Evolutionary conservation across 2,113 vertebrate genomes (phyloP), one percentile per base, ranked within the genome.

Genomic region (Macquaria ambigua): DNA sequence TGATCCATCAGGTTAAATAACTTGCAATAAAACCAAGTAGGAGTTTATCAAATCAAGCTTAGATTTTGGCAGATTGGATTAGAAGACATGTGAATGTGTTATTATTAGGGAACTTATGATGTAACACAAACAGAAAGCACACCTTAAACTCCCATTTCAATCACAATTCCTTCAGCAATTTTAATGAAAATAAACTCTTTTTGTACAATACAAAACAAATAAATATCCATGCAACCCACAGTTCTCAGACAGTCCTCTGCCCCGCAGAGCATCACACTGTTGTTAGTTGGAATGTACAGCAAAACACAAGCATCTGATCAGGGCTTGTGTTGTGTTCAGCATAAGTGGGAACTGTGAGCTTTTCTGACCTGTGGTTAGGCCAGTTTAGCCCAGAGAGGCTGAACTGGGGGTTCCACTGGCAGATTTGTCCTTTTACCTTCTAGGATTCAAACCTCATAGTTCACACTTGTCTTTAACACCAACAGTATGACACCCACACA

Each of bases 161-260:
- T 83, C 74, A 75, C 70, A 87, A 83, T 37, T 68, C 79, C 77
- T 83, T 90, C 39, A 78, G 58, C 69, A 80, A 62, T 85, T 92
- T 92, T 92, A 92, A 83, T 91, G 86, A 92, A 92, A 92, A 92
- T 91, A 92, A 90, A 90, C 74, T 91, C 64, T 90, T 69, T 87
- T 84, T 69, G 66, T 91, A 91, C 87, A 92, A 86, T 82, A 90
- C 77, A 88, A 90, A 92, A 90, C 83, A 86, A 91, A 88, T 90
- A 90, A 88, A 92, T 91, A 88, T 75, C 81, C 74, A 77, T 25
- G 25, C 14, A 21, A 43, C 63, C 83, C 34, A 31, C 61, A 66
- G 72, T 20, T 50, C 10, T 68, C 66, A 56, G 64, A 76, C 77
- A 56, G 55, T 67, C 20, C 62, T 39, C 21, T 8, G 31, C 52